Evolutionary conservation across 2,113 vertebrate species (phyloP).

Genomic region (Larimichthys polyactis): DNA sequence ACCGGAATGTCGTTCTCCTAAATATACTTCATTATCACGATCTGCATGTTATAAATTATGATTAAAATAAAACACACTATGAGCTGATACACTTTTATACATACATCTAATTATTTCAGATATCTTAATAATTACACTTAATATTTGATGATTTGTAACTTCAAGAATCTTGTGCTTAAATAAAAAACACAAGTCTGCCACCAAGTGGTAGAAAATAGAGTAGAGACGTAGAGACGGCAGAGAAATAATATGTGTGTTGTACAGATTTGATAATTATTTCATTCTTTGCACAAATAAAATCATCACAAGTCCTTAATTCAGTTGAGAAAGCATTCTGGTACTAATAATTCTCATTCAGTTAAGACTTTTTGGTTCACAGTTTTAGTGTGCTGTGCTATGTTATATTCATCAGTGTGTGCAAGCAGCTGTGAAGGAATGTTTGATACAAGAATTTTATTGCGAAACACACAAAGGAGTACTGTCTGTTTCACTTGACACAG

Average conservation of each 20-base stretch:
- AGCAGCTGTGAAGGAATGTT: constrained; percentile 50
- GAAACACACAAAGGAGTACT: neutral
- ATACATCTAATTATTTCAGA: neutral
- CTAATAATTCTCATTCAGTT: neutral
- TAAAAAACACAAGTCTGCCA: constrained; percentile 54
- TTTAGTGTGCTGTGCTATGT: too few species aligned
- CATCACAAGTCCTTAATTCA: neutral
- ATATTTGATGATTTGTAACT: neutral
- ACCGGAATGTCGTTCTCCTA: neutral
- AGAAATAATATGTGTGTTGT: neutral
- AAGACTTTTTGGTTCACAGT: neutral
- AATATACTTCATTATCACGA: neutral
- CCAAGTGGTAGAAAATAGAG: constrained; percentile 47
- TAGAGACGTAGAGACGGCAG: neutral
- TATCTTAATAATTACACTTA: neutral
- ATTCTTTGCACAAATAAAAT: neutral
- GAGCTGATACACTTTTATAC: neutral
- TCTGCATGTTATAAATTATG: neutral
- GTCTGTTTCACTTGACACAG: constrained; percentile 5
- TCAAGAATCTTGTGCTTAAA: neutral
- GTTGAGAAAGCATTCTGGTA: neutral
- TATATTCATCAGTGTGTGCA: neutral
- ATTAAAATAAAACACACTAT: neutral
- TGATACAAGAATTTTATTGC: constrained; percentile 36
- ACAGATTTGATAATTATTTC: neutral